These are phyloP conservation scores for Heliconius ethilla DNA, from an alignment of 2,888 invertebrate species.

Conservation along the genomic window DNA sequence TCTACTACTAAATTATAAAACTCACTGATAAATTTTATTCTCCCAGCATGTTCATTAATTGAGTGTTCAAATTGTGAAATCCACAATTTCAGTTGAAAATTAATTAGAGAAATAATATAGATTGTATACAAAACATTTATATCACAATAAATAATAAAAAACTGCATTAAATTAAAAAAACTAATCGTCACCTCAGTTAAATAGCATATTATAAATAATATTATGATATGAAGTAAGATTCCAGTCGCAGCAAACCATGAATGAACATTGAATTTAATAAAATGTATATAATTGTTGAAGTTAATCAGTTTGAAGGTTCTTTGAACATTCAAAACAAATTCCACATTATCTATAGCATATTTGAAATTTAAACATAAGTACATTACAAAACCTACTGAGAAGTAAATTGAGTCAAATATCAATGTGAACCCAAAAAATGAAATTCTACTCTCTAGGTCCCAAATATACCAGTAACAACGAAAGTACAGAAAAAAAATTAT, in stretches of 20 bases:
- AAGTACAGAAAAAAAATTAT: background rate
- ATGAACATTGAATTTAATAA: background rate
- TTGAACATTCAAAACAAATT: slow-evolving; percentile 21
- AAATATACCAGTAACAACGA: too few species aligned
- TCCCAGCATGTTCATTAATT: background rate
- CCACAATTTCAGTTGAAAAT: slow-evolving; percentile 18
- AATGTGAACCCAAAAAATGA: background rate
- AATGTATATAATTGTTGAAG: background rate
- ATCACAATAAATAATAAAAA: background rate
- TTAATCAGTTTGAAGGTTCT: slow-evolving; percentile 19
- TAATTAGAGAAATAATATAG: slow-evolving; percentile 1
- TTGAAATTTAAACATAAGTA: background rate
- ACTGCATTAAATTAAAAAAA: background rate
- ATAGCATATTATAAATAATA: background rate
- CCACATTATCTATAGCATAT: background rate
- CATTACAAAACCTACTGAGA: slow-evolving; percentile 6
- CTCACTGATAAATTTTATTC: background rate
- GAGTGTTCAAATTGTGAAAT: slow-evolving; percentile 7
- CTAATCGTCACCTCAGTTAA: accelerated
- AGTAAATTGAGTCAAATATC: background rate
- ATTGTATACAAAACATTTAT: slow-evolving; percentile 1
- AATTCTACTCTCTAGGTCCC: too few species aligned
- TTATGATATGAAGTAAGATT: background rate
- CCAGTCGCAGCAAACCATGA: background rate
- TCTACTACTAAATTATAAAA: too few species aligned